A percentile compares a stretch with the other conserved stretches of the same genome.
Conservation (phyloP, 2,113 vertebrate genomes). For the Lepus europaeus region DNA sequence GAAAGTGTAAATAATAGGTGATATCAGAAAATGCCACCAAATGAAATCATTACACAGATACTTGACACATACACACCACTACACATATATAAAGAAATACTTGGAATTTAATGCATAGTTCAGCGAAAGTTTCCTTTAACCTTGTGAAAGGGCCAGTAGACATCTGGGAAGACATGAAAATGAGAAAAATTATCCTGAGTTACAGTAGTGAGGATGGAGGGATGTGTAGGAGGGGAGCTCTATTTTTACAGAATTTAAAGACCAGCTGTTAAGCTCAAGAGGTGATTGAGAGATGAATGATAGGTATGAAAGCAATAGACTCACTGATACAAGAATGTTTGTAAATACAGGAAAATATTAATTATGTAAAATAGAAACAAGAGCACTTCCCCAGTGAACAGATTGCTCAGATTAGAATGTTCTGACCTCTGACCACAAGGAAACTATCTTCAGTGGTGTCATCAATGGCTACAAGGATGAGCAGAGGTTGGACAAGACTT, state of each 20-base stretch:
- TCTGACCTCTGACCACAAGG: not conserved
- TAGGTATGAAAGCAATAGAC: constrained; percentile 10
- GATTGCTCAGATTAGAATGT: not conserved
- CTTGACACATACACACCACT: not conserved
- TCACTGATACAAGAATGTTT: not conserved
- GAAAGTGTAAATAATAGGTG: not conserved
- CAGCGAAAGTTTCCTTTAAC: not conserved
- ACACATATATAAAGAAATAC: not conserved
- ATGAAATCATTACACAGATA: not conserved
- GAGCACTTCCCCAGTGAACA: not conserved
- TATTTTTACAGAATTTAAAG: not conserved
- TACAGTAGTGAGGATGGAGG: not conserved
- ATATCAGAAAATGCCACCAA: not conserved
- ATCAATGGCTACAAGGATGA: not conserved
- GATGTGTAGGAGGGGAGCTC: not conserved
- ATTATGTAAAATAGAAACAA: not conserved
- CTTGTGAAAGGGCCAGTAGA: not conserved
- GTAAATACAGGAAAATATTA: not conserved
- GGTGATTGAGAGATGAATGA: not conserved
- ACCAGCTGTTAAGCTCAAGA: constrained; percentile 36
- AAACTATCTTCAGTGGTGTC: not conserved
- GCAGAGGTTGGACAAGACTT: not conserved
- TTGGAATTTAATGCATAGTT: constrained; percentile 29
- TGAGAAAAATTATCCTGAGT: constrained; percentile 13
- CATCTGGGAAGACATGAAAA: constrained; percentile 37